These are phyloP conservation scores for Mormyrus proboscirostris DNA, from an alignment of 2,797 vertebrate genomes.

Conservation along the genomic window DNA sequence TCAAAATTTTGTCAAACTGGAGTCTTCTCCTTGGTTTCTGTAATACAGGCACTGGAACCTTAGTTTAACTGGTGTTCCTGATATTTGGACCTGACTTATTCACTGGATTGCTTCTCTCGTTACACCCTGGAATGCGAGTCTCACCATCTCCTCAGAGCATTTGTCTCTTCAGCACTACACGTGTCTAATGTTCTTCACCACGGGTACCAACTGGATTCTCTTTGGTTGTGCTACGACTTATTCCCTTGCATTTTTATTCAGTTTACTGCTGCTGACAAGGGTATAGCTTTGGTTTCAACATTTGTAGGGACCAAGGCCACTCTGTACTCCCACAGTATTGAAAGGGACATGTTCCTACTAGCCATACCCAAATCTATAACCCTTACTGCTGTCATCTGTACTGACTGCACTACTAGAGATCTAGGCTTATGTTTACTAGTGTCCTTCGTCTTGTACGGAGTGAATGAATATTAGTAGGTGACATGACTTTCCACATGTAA, in stretches of 20 bases:
- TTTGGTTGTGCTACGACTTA: background rate
- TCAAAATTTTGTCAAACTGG: conserved; percentile 13
- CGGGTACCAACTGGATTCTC: background rate
- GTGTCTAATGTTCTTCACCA: background rate
- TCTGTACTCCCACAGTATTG: too few relatives aligned
- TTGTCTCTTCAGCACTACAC: background rate
- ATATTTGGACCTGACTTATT: conserved; percentile 57
- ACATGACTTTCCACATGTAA: background rate
- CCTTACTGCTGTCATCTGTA: background rate
- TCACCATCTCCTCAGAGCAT: too few relatives aligned
- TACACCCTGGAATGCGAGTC: background rate
- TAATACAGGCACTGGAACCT: background rate
- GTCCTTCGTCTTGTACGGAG: background rate
- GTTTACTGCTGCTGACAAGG: background rate
- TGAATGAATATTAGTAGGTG: background rate
- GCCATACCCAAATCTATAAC: too few relatives aligned
- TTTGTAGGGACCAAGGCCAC: too few relatives aligned
- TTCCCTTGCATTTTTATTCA: background rate
- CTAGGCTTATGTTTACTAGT: background rate
- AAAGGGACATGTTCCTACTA: too few relatives aligned
- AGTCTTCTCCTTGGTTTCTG: conserved; percentile 21
- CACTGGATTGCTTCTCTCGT: conserved; percentile 60
- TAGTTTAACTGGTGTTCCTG: conserved; percentile 31
- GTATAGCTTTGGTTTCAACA: background rate
- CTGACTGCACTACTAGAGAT: background rate